Evolutionary conservation across 2,797 vertebrate species (phyloP).

Genomic region (Sparus aurata): DNA sequence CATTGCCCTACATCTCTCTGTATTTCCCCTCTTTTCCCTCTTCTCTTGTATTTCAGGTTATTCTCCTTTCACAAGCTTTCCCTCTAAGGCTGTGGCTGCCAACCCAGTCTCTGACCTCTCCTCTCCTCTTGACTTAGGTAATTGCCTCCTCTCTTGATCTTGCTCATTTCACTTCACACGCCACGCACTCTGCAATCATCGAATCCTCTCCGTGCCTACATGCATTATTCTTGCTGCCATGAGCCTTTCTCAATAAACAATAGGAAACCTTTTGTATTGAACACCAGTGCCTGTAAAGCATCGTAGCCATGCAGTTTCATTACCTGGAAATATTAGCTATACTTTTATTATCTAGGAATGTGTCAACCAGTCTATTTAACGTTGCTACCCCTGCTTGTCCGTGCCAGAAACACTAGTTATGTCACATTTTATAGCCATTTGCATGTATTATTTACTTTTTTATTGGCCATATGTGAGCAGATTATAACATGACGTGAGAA

Average conservation of each 20-base stretch:
- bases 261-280: background rate
- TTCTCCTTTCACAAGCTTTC: slow-evolving; percentile 93
- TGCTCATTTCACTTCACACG: slow-evolving; percentile 68
- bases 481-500: too few species aligned
- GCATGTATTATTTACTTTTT: too few species aligned
- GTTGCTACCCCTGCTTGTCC: too few species aligned
- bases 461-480: too few species aligned
- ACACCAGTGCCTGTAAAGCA: background rate
- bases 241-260: background rate
- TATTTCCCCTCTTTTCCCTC: slow-evolving; percentile 57
- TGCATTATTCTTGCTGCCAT: slow-evolving; percentile 17
- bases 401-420: too few species aligned
- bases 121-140: slow-evolving; percentile 94
- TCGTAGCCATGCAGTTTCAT: background rate
- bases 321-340: background rate
- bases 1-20: slow-evolving; percentile 55
- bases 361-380: too few species aligned
- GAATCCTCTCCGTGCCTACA: slow-evolving; percentile 15
- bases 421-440: too few species aligned
- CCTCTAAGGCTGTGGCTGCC: slow-evolving; percentile 92
- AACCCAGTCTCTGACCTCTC: slow-evolving; percentile 92
- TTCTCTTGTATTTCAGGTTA: slow-evolving; percentile 93
- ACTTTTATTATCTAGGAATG: background rate
- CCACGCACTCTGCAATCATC: slow-evolving; percentile 46
- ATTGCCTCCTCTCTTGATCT: slow-evolving; percentile 73